A percentile compares a stretch with the other conserved stretches of the same genome.
These are phyloP conservation scores for Noctua janthina DNA, from an alignment of 2,888 invertebrate species.

Conservation along the genomic window DNA sequence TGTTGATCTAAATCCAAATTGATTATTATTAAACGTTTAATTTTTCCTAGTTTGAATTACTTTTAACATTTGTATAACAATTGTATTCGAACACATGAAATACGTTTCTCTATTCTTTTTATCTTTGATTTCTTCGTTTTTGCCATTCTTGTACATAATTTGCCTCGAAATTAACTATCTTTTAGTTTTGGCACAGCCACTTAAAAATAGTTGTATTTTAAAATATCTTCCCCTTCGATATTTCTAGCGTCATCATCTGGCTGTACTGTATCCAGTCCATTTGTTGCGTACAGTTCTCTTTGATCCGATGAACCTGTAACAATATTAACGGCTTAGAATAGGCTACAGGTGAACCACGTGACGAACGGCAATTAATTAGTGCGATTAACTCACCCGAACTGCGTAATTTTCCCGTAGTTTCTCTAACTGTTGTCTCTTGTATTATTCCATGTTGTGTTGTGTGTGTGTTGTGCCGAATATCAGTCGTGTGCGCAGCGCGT, in stretches of 20 bases:
- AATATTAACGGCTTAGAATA: conserved; percentile 39
- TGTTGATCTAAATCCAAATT: too few relatives aligned
- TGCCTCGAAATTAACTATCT: too few relatives aligned
- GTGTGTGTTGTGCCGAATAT: conserved; percentile 97
- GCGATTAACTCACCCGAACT: conserved; percentile 92
- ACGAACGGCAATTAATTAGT: conserved; percentile 18
- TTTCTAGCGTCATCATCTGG: conserved; percentile 72
- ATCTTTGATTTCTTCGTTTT: neutral
- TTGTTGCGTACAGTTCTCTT: conserved; percentile 98
- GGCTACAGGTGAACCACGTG: conserved; percentile 7
- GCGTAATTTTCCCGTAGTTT: conserved; percentile 97
- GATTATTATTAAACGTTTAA: too few relatives aligned
- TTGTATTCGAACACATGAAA: conserved; percentile 40
- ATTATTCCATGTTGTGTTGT: conserved; percentile 97
- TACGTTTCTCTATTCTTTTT: conserved; percentile 52
- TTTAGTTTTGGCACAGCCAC: conserved; percentile 12
- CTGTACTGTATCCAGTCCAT: conserved; percentile 98
- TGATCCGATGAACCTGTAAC: conserved; percentile 95
- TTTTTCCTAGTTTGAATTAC: too few relatives aligned
- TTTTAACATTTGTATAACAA: conserved; percentile 30
- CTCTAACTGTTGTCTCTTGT: conserved; percentile 97
- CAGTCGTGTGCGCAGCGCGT: conserved; percentile 95
- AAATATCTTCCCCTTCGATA: conserved; percentile 42
- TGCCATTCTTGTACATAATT: too few relatives aligned
- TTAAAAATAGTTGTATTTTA: conserved; percentile 20